Conservation (phyloP, 2,888 invertebrate species). For the Cheilosia urbana region DNA sequence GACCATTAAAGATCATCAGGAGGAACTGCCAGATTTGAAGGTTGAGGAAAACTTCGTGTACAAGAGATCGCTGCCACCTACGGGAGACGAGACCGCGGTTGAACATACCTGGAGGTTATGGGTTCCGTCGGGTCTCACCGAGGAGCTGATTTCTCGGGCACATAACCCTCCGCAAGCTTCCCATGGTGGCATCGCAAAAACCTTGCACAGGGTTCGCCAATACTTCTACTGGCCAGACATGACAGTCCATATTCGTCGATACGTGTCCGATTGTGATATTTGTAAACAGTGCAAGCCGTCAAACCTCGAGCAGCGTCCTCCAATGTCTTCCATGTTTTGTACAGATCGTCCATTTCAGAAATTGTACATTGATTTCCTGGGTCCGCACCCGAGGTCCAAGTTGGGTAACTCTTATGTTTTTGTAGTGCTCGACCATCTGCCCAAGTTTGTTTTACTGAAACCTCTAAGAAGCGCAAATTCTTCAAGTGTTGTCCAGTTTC, state of each 20-base stretch:
- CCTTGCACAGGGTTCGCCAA: conserved; percentile 14
- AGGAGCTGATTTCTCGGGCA: conserved; percentile 14
- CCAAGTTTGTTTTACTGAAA: not conserved
- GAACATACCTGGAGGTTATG: conserved; percentile 35
- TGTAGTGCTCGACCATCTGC: not conserved
- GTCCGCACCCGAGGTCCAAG: not conserved
- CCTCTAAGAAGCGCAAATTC: conserved; percentile 6
- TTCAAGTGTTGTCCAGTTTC: not conserved
- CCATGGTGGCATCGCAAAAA: conserved; percentile 23
- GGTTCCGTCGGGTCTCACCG: conserved; percentile 29
- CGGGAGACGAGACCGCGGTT: not conserved
- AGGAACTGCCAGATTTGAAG: conserved; percentile 14
- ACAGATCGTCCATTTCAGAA: not conserved
- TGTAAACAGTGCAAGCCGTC: conserved; percentile 20
- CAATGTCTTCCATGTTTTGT: conserved; percentile 2
- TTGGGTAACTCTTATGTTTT: conserved; percentile 7
- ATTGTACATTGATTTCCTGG: conserved; percentile 2
- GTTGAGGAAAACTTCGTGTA: conserved; percentile 22
- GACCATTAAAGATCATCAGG: not conserved
- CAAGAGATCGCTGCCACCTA: not conserved
- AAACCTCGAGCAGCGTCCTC: conserved; percentile 3
- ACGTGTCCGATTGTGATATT: not conserved
- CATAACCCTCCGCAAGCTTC: conserved; percentile 30
- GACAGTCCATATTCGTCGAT: conserved; percentile 10
- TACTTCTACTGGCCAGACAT: conserved; percentile 15